These are phyloP conservation scores for Caenorhabditis imperialis DNA, from an alignment of 2,888 invertebrate species.

Conservation along the genomic window DNA sequence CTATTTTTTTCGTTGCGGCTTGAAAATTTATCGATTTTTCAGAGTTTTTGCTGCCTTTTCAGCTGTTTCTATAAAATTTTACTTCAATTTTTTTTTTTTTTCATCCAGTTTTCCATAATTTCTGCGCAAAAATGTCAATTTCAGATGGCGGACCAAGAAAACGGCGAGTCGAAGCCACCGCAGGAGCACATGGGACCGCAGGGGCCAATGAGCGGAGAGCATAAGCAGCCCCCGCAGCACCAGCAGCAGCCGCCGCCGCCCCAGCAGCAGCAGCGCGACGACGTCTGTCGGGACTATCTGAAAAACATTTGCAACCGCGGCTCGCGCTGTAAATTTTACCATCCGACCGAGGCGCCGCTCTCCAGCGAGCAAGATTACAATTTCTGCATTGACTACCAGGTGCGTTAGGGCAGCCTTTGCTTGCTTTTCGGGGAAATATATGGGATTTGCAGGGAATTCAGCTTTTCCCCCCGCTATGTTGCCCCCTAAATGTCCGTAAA, in stretches of 20 bases:
- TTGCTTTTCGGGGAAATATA: no score
- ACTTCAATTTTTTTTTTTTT: conserved; percentile 6
- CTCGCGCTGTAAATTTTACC: conserved; percentile 82
- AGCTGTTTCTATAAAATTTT: neutral
- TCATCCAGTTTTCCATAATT: neutral
- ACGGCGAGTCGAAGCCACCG: conserved; percentile 29
- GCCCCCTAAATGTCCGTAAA: no score
- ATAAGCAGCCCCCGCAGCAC: conserved; percentile 1
- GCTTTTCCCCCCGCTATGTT: no score
- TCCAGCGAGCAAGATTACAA: conserved; percentile 76
- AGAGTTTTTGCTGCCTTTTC: no score
- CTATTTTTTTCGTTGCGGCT: no score
- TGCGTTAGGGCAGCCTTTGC: no score
- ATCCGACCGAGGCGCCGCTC: conserved; percentile 79
- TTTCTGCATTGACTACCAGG: conserved; percentile 83
- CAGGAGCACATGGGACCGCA: conserved; percentile 2
- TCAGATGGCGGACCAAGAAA: conserved; percentile 40
- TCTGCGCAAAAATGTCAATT: no score
- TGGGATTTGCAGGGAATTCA: no score
- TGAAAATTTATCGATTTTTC: no score
- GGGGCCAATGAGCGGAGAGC: conserved; percentile 1
- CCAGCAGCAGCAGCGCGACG: conserved; percentile 49
- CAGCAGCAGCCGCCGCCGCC: conserved; percentile 1
- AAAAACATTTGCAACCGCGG: conserved; percentile 83
- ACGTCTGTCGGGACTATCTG: conserved; percentile 82